Evolutionary conservation across 2,888 invertebrate species (phyloP).

Genomic region (Drosophila infuscata): DNA sequence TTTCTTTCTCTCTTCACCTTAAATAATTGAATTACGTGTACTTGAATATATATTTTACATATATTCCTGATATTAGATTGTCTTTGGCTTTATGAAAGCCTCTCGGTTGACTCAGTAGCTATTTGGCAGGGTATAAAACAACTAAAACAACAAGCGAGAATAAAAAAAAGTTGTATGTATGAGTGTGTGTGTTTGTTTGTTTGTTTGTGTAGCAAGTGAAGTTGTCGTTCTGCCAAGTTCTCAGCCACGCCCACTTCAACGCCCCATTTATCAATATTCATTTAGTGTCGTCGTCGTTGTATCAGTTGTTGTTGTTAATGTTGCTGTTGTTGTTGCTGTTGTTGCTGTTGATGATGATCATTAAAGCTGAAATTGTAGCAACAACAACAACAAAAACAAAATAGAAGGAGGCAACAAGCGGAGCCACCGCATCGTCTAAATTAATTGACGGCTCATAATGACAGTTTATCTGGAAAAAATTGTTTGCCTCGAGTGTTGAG

Average conservation of each 20-base stretch:
- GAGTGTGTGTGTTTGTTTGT: not conserved
- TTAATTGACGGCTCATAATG: slow-evolving; percentile 82
- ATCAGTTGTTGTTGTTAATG: slow-evolving; percentile 51
- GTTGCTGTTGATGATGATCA: slow-evolving; percentile 70
- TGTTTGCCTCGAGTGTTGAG: slow-evolving; percentile 80
- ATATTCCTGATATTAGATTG: not conserved
- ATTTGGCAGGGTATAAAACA: slow-evolving; percentile 24
- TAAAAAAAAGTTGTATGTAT: slow-evolving; percentile 1
- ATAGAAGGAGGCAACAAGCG: slow-evolving; percentile 24
- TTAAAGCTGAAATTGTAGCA: slow-evolving; percentile 71
- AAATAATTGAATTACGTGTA: too few species aligned
- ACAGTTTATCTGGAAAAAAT: slow-evolving; percentile 81
- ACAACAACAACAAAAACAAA: slow-evolving; percentile 16
- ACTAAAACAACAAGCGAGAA: not conserved
- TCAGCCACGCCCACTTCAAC: slow-evolving; percentile 76
- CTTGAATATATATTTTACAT: too few species aligned
- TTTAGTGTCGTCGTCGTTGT: slow-evolving; percentile 80
- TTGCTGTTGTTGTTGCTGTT: slow-evolving; percentile 41
- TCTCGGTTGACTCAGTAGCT: not conserved
- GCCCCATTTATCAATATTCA: slow-evolving; percentile 84
- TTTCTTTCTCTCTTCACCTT: not conserved
- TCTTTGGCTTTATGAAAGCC: not conserved
- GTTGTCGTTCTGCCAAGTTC: slow-evolving; percentile 57
- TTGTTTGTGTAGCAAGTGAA: slow-evolving; percentile 60
- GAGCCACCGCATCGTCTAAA: slow-evolving; percentile 66